Evolutionary conservation across 2,797 vertebrate genomes (phyloP).

Genomic region (Aphelocoma californica): DNA sequence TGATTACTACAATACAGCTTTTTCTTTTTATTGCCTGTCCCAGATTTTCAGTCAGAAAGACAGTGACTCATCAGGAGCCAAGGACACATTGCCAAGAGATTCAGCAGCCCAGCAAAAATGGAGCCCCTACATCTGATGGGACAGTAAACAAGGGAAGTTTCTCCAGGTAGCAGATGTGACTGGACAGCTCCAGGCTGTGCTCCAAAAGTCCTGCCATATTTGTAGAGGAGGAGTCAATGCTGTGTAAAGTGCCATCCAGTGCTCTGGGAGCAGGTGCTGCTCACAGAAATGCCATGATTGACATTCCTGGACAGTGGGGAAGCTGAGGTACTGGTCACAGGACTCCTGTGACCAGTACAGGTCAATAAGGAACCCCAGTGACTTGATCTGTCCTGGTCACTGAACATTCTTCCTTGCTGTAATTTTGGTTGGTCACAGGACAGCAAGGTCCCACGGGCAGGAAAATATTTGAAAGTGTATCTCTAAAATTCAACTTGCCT

Average conservation of each 20-base stretch:
- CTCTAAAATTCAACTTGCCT: neutral
- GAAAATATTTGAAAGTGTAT: neutral
- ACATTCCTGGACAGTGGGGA: neutral
- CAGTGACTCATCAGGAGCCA: fast-evolving
- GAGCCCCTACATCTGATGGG: neutral
- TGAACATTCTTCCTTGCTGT: neutral
- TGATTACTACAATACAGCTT: neutral
- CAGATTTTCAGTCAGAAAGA: neutral
- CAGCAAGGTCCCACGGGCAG: fast-evolving
- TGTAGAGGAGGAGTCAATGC: neutral
- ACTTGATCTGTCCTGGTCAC: neutral
- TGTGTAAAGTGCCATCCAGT: neutral
- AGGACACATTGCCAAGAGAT: neutral
- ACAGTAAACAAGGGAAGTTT: neutral
- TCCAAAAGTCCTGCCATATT: neutral
- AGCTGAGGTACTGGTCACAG: neutral
- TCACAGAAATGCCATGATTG: neutral
- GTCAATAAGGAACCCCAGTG: neutral
- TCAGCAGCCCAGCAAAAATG: neutral
- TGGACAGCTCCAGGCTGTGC: neutral
- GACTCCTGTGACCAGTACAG: neutral
- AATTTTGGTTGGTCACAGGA: neutral
- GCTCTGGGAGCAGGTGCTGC: neutral
- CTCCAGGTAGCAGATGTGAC: neutral
- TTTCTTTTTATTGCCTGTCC: neutral